Evolutionary conservation across 2,797 vertebrate species (phyloP), one percentile per base, ranked within the genome.

Genomic region (Phataginus tricuspis): DNA sequence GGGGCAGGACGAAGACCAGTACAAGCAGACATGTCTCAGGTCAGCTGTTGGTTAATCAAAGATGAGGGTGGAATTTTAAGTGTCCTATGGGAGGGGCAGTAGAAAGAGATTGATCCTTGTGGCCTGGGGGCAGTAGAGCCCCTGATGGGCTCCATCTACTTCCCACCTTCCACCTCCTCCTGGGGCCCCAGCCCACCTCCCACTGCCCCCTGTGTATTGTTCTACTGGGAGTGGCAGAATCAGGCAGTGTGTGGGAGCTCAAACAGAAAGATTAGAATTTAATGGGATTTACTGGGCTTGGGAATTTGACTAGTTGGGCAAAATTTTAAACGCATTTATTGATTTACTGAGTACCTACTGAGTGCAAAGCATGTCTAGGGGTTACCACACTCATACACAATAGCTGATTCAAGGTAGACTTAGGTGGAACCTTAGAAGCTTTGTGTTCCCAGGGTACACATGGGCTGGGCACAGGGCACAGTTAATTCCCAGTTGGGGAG

Each of bases 21-120:
- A 75, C 37, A 57, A 55, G 64, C 63, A 86, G 77, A 49, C 39
- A 25, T 14, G 63, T 37, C 45, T 39, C 61, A 90, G 61, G 61
- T 87, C 87, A 53, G 92, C 92, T 86, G 10, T 72, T 95, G 63
- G 51, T 92, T 96, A 90, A 92, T 95, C 82, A 91, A 92, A 94
- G 49, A 86, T 25, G 29, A 93, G 57, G 57, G 61, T 89, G n/a
- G 95, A 91, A 80, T 96, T 68, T 94, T 95, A 92, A 89, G 57
- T 77, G 57, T n/a, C 29, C 42, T 31, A 3, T 7, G 3, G 75
- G 77, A 94, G 51, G 83, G 49, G 2, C 69, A 51, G 31, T 31
- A 18, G 75, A 92, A 92, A 78, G 37, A 69, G 51, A 68, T n/a
- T 31, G 42, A 82, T 78, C n/a, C 64, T 25, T 10, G 27, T 53